These are phyloP conservation scores for Diadromus collaris DNA, from an alignment of 2,888 invertebrate species.

Conservation along the genomic window DNA sequence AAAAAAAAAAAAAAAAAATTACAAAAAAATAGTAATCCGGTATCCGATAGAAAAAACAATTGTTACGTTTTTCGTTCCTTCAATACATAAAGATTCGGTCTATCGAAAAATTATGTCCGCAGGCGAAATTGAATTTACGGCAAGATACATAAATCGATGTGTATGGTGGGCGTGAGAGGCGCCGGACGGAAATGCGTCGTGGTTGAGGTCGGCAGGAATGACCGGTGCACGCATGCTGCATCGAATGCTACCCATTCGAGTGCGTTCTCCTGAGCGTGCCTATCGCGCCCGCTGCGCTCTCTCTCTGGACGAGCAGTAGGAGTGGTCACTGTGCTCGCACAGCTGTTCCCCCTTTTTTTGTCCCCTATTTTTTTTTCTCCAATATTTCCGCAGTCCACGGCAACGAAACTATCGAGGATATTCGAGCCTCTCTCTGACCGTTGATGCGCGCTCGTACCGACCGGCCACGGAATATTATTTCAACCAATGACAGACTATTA, in stretches of 20 bases:
- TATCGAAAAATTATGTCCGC: not conserved
- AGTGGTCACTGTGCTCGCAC: constrained; percentile 72
- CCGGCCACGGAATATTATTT: constrained; percentile 29
- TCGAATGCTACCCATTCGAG: constrained; percentile 50
- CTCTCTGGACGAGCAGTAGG: constrained; percentile 57
- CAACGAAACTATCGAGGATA: constrained; percentile 14
- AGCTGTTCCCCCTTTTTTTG: constrained; percentile 72
- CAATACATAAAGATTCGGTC: not conserved
- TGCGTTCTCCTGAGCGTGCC: constrained; percentile 19
- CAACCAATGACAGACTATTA: constrained; percentile 43
- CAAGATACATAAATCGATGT: constrained; percentile 52
- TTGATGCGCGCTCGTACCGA: constrained; percentile 22
- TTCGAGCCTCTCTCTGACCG: constrained; percentile 21
- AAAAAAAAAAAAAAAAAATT: too few species aligned
- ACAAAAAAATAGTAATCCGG: too few species aligned
- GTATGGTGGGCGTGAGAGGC: constrained; percentile 62
- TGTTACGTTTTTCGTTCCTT: not conserved
- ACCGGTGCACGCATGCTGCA: constrained; percentile 59
- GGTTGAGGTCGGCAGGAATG: constrained; percentile 48
- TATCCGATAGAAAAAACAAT: too few species aligned
- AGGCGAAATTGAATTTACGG: not conserved
- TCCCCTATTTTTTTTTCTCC: constrained; percentile 18
- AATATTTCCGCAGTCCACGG: constrained; percentile 14
- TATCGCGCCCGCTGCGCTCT: constrained; percentile 63
- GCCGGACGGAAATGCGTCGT: constrained; percentile 68